phyloP scores from a whole-genome alignment of 2,797 vertebrate genomes.

The Molossus molossus region DNA sequence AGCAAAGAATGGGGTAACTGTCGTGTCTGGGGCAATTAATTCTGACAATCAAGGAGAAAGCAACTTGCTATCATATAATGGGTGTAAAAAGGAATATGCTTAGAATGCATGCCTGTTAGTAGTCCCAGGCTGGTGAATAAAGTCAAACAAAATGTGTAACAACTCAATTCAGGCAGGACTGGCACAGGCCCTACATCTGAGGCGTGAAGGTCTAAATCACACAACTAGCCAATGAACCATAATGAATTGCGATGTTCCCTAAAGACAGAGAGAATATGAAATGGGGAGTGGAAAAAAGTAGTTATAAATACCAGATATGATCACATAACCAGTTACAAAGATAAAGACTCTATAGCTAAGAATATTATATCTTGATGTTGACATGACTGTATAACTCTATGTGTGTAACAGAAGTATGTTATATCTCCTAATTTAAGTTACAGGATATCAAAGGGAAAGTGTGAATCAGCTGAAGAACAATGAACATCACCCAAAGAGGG shows the following conservation, averaged over 20 bases:
- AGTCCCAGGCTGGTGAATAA: not conserved
- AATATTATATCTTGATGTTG: not conserved
- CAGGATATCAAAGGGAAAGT: not conserved
- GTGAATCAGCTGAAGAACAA: constrained; percentile 19
- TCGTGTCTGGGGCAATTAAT: not conserved
- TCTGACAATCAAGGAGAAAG: not conserved
- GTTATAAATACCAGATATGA: not conserved
- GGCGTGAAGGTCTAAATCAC: not conserved
- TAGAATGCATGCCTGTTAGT: not conserved
- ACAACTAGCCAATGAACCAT: not conserved
- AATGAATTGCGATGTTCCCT: not conserved
- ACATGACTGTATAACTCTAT: not conserved
- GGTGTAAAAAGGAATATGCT: fast-evolving
- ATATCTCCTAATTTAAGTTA: not conserved
- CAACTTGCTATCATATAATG: not conserved
- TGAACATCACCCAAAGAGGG: not conserved
- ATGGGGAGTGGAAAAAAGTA: not conserved
- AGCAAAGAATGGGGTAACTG: not conserved
- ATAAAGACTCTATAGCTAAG: not conserved
- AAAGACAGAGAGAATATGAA: not conserved
- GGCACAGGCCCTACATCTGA: not conserved
- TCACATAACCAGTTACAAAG: not conserved
- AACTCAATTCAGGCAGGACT: not conserved
- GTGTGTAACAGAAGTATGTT: not conserved
- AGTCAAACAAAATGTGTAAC: not conserved